Percentiles rank a stretch among this genome's conserved stretches.
Evolutionary conservation across 1,140 invertebrate genomes (phyloP).

Genomic region (Lordiphosa collinella): DNA sequence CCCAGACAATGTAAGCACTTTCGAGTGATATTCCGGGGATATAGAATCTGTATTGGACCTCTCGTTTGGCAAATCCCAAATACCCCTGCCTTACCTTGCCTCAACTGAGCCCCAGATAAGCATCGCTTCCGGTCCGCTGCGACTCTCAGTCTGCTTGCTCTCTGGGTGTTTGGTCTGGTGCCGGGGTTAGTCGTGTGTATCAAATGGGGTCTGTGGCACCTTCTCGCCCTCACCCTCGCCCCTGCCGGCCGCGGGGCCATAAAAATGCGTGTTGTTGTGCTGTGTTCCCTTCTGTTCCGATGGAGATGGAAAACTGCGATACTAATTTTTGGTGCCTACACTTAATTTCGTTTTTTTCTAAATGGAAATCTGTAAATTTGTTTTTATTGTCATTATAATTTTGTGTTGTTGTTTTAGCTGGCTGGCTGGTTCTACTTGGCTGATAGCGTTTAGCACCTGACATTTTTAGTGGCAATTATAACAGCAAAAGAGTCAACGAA

Average conservation of each 20-base stretch:
- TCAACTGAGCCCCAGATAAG: constrained; percentile 41
- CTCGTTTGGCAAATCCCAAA: constrained; percentile 54
- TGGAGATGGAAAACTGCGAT: constrained; percentile 56
- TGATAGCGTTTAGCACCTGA: constrained; percentile 77
- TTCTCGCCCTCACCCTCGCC: constrained; percentile 22
- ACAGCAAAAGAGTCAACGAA: constrained; percentile 60
- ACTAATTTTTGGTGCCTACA: constrained; percentile 73
- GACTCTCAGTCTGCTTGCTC: constrained; percentile 25
- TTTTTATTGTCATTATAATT: constrained; percentile 77
- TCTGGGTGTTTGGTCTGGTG: constrained; percentile 8
- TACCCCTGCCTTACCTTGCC: constrained; percentile 10
- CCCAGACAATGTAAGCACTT: too few relatives aligned
- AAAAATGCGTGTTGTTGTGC: constrained; percentile 59
- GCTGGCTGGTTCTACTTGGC: constrained; percentile 64
- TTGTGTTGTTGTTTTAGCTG: constrained; percentile 24
- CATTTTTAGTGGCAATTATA: constrained; percentile 77
- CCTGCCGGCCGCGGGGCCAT: constrained; percentile 18
- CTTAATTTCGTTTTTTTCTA: constrained; percentile 59
- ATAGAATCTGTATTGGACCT: not conserved
- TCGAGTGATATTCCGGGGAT: too few relatives aligned
- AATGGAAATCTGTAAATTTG: constrained; percentile 76
- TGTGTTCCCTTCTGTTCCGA: constrained; percentile 3
- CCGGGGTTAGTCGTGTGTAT: constrained; percentile 71
- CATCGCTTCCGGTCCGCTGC: constrained; percentile 66
- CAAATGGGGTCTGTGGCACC: constrained; percentile 74